These are phyloP conservation scores for Lepisosteus oculatus DNA, from an alignment of 2,113 vertebrate genomes.

Conservation along the genomic window DNA sequence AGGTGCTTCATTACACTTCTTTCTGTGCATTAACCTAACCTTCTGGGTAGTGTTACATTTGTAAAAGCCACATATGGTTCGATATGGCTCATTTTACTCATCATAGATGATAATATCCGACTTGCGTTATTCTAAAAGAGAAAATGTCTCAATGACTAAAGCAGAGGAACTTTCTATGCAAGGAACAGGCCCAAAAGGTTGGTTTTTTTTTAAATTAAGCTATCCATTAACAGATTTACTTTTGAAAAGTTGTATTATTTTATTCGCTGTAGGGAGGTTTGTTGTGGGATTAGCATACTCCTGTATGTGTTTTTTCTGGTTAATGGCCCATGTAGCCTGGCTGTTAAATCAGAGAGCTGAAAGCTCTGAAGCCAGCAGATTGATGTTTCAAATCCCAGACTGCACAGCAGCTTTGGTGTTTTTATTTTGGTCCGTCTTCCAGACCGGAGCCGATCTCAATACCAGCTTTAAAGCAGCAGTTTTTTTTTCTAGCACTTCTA, in stretches of 20 bases:
- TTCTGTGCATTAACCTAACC: no score
- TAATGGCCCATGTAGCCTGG: constrained; percentile 52
- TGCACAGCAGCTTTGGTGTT: neutral
- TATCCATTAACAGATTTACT: neutral
- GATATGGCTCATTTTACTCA: no score
- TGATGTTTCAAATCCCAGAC: constrained; percentile 37
- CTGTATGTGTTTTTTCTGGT: constrained; percentile 46
- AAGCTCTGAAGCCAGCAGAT: constrained; percentile 33
- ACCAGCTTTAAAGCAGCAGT: constrained; percentile 38
- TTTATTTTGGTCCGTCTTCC: neutral
- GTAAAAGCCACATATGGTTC: no score
- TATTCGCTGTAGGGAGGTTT: neutral
- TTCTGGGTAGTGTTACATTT: no score
- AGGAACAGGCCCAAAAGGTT: no score
- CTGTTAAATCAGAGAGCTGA: constrained; percentile 47
- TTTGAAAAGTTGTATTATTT: neutral
- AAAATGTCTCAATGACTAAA: no score
- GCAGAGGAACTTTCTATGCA: no score
- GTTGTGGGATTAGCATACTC: constrained; percentile 53
- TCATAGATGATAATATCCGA: no score
- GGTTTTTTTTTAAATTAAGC: no score
- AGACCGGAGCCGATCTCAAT: constrained; percentile 24
- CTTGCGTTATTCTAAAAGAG: no score
- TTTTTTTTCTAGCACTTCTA: constrained; percentile 18
- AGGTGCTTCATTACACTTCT: no score